Conservation (phyloP, 2,888 invertebrate genomes). For the Cepaea hortensis region DNA sequence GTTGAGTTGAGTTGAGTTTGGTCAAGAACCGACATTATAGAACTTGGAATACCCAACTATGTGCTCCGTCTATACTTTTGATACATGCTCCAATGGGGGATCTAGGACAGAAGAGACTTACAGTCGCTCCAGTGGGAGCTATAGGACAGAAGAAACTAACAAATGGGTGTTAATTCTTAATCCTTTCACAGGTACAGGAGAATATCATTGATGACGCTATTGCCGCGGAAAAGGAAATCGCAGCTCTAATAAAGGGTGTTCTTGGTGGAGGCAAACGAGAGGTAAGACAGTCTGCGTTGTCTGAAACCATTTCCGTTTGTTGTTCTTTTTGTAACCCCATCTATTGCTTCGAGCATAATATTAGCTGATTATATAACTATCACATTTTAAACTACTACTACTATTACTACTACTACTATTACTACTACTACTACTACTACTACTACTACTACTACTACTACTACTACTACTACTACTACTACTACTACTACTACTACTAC, state of each 20-base stretch:
- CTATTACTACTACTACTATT: slow-evolving; percentile 28
- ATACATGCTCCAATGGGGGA: neutral
- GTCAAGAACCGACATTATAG: neutral
- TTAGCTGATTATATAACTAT: neutral
- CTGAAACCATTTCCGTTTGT: too few species aligned
- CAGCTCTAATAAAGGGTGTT: neutral
- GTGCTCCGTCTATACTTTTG: too few species aligned
- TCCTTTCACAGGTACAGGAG: too few species aligned
- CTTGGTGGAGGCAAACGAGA: neutral
- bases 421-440: neutral
- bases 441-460: slow-evolving; percentile 12
- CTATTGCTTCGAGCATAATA: neutral
- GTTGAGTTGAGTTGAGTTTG: too few species aligned
- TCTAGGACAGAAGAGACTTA: neutral
- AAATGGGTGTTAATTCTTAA: too few species aligned
- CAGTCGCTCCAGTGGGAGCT: too few species aligned
- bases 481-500: slow-evolving; percentile 10
- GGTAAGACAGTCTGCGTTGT: neutral
- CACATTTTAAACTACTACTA: neutral
- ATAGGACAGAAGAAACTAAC: too few species aligned
- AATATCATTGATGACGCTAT: neutral
- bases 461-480: slow-evolving; percentile 19
- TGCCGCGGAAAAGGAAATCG: neutral
- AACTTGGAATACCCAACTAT: neutral
- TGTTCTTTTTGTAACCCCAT: neutral